Base-by-base conservation (phyloP, 2,797 vertebrate species). In the Lacerta viridis region DNA sequence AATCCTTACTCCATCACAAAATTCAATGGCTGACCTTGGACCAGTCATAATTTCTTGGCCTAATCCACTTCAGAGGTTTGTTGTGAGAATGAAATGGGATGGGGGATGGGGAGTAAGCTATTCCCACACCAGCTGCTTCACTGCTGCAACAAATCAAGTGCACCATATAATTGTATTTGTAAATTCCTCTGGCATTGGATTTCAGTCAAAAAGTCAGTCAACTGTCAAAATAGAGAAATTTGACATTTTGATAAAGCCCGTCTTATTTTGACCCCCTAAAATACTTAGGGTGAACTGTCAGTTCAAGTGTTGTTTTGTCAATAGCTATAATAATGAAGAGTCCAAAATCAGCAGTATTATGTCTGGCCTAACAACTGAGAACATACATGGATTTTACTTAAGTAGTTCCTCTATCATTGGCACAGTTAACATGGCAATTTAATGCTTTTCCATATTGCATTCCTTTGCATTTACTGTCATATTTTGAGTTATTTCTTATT, bases 381-480 rank as follows among this genome's bases (percentile, higher is more conserved):
- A 88, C 33, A 90, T 1, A 88, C 33, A 3, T 75, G 89, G 77
- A 46, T 1, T 80, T 89, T 27, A 82, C 18, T 29, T 82, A 29
- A 66, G 92, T 89, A 91, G 80, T 88, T 43, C 29, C 33, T 80
- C 87, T 15, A 78, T 23, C 7, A 17, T 75, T 90, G 87, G 15
- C 20, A 82, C 36, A 91, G 71, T 3, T 69, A 92, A 84, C 6
- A 66, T 55, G 76, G 84, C 79, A 41, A 84, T 93, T 91, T 87
- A 88, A 18, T 87, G 17, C 20, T 86, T 88, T 13, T 76, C 29
- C 46, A 84, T 86, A 77, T 77, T 86, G 20, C 20, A 85, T 18
- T 13, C 15, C n/a, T 84, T 93, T 89, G 83, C 92, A 90, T 91
- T 90, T 93, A 80, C 77, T 46, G 17, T 87, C 92, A 86, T 80